phyloP scores from a whole-genome alignment of 2,888 invertebrate species.

The Colletes collaris region DNA sequence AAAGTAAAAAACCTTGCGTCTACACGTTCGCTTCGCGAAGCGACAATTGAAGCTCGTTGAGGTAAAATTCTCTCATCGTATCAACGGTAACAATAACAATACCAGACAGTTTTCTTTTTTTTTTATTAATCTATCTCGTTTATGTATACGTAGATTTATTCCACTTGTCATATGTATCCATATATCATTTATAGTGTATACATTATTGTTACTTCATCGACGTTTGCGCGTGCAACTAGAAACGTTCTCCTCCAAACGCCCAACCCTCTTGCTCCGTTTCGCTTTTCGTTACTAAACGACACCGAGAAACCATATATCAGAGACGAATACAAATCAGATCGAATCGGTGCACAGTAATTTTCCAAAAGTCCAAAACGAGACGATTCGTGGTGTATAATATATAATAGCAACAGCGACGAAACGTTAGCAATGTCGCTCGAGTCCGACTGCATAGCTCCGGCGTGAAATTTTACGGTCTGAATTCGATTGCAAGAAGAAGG shows the following conservation, averaged over 20 bases:
- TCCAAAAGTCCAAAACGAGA: too few species aligned
- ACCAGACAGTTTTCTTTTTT: constrained; percentile 72
- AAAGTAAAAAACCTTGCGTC: too few species aligned
- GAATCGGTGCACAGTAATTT: too few species aligned
- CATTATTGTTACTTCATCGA: constrained; percentile 70
- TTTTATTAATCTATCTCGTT: constrained; percentile 79
- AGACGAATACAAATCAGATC: too few species aligned
- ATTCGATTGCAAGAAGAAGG: too few species aligned
- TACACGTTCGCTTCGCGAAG: too few species aligned
- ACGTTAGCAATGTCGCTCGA: too few species aligned
- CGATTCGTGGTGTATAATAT: too few species aligned
- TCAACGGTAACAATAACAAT: constrained; percentile 63
- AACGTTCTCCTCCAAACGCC: constrained; percentile 33
- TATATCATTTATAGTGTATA: constrained; percentile 78
- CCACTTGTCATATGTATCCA: constrained; percentile 68
- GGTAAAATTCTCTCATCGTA: neutral
- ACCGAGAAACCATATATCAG: too few species aligned
- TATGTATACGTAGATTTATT: constrained; percentile 76
- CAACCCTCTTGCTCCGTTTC: neutral
- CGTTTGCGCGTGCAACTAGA: constrained; percentile 53
- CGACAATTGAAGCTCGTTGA: neutral
- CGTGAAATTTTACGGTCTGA: too few species aligned
- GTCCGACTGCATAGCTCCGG: too few species aligned
- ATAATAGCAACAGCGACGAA: too few species aligned
- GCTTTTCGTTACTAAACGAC: neutral